Conservation (phyloP, 2,797 vertebrate genomes). For the Cyclura pinguis region DNA sequence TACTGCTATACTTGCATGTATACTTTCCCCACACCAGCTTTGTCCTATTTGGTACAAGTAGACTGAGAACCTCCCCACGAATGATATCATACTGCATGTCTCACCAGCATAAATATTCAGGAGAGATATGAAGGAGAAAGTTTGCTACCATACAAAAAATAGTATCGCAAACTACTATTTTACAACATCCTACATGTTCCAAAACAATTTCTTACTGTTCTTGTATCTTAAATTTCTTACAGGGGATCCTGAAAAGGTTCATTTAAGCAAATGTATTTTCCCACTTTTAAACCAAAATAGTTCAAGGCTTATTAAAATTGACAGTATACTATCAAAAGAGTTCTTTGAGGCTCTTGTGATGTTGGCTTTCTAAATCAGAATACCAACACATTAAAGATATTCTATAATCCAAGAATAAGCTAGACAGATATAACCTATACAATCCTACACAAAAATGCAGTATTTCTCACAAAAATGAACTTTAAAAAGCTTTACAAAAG, state of each 20-base stretch:
- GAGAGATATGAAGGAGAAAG: not conserved
- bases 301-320: not conserved
- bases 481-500: conserved; percentile 15
- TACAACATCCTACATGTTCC: too few species aligned
- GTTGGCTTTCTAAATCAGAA: not conserved
- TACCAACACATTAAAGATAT: not conserved
- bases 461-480: conserved; percentile 32
- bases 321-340: not conserved
- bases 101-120: not conserved
- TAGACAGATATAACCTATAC: conserved; percentile 7
- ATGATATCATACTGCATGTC: not conserved
- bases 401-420: conserved; percentile 14
- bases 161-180: not conserved
- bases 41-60: not conserved
- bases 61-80: not conserved
- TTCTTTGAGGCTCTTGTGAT: not conserved
- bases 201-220: not conserved
- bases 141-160: conserved; percentile 19
- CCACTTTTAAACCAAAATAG: not conserved
- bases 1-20: not conserved
- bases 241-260: not conserved
- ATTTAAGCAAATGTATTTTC: not conserved
- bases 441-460: conserved; percentile 21
- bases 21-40: not conserved
- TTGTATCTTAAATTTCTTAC: not conserved